Evolutionary conservation across 64 coral and sea anemone genomes (phyloP).

Genomic region (Dendrophyllia cribrosa): DNA sequence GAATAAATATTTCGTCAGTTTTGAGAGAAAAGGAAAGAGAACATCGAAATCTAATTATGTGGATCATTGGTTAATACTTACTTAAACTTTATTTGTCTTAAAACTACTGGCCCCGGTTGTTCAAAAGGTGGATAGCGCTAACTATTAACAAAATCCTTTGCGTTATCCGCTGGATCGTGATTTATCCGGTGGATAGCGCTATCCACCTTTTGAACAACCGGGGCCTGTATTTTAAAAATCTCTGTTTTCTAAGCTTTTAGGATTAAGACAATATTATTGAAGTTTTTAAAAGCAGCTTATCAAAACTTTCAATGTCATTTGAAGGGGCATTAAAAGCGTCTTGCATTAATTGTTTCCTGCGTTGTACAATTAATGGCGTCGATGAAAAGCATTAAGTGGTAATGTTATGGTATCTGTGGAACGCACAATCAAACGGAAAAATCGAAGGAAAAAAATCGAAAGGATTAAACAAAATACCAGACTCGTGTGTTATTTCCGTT

Average conservation of each 20-base stretch:
- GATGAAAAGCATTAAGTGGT: not conserved
- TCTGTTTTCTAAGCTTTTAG: not conserved
- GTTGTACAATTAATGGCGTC: not conserved
- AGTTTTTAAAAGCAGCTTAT: not conserved
- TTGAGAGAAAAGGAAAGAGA: too few species aligned
- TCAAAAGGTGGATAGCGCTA: too few species aligned
- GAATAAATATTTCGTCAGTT: too few species aligned
- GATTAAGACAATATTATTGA: not conserved
- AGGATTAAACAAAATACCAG: not conserved
- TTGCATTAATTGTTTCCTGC: not conserved
- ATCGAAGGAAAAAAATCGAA: not conserved
- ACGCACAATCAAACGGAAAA: not conserved
- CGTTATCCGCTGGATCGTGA: too few species aligned
- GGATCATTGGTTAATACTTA: too few species aligned
- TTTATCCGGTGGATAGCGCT: too few species aligned
- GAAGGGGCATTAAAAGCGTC: not conserved
- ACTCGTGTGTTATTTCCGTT: slow-evolving; percentile 15
- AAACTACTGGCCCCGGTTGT: too few species aligned
- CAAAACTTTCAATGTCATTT: not conserved
- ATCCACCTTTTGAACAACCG: too few species aligned
- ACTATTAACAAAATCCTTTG: too few species aligned
- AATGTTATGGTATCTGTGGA: not conserved
- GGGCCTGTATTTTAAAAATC: not conserved
- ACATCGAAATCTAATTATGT: too few species aligned
- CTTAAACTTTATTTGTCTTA: not conserved